Conservation (phyloP, 2,888 invertebrate species). For the Tenthredo scrophulariae region DNA sequence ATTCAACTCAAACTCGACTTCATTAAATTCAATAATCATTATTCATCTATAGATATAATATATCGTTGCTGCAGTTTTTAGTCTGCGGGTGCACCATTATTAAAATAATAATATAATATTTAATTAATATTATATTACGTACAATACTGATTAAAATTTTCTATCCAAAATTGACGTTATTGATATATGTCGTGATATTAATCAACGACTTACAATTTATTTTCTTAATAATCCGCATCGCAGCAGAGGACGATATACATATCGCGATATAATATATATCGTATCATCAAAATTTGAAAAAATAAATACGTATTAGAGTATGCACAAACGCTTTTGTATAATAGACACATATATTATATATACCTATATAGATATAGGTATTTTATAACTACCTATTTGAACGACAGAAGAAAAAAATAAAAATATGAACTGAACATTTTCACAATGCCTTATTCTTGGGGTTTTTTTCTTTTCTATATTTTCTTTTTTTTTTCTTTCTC, state of each 20-base stretch:
- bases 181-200: not conserved
- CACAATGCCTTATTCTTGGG: not conserved
- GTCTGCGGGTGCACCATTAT: constrained; percentile 30
- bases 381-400: not conserved
- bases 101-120: not conserved
- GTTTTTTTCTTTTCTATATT: not conserved
- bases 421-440: not conserved
- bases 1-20: constrained; percentile 23
- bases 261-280: not conserved
- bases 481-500: not conserved
- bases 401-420: not conserved
- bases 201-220: constrained; percentile 14
- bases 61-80: constrained; percentile 34
- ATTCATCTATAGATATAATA: not conserved
- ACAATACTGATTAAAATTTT: constrained; percentile 13
- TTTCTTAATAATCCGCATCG: not conserved
- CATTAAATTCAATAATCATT: constrained; percentile 34
- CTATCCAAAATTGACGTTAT: constrained; percentile 31
- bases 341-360: not conserved
- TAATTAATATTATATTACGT: not conserved
- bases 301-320: constrained; percentile 35
- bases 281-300: constrained; percentile 30
- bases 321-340: constrained; percentile 12
- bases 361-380: not conserved
- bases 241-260: not conserved